These are phyloP conservation scores for Ryuthela nishihirai DNA, from an alignment of 2,888 invertebrate genomes.

Conservation along the genomic window DNA sequence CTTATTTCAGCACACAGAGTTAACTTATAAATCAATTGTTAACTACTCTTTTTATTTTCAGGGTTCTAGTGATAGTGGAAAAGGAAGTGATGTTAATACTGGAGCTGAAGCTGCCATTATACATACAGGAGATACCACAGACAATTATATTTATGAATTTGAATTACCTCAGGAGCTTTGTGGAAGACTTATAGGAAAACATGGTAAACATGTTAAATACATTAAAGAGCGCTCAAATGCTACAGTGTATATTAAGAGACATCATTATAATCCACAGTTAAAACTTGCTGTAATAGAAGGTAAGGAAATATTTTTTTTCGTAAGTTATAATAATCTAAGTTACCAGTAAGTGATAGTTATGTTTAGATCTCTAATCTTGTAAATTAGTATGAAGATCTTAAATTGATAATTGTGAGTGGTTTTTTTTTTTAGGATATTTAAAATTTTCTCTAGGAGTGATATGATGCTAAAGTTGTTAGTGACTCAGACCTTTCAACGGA, in stretches of 20 bases:
- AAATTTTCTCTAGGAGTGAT: too few species aligned
- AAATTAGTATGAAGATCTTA: too few species aligned
- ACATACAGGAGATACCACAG: neutral
- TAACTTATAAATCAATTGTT: neutral
- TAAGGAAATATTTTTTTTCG: too few species aligned
- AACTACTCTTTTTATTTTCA: slow-evolving; percentile 44
- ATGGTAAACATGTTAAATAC: slow-evolving; percentile 71
- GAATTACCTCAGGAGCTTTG: slow-evolving; percentile 60
- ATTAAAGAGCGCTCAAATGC: slow-evolving; percentile 73
- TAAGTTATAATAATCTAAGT: too few species aligned
- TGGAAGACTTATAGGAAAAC: slow-evolving; percentile 74
- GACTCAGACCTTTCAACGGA: too few species aligned
- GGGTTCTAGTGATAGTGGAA: slow-evolving; percentile 79
- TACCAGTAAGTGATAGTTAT: too few species aligned
- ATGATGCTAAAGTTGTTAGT: too few species aligned
- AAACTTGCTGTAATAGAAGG: slow-evolving; percentile 84
- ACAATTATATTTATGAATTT: slow-evolving; percentile 47
- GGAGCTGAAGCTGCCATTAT: neutral
- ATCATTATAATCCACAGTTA: slow-evolving; percentile 66
- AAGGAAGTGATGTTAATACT: slow-evolving; percentile 65
- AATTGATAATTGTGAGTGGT: too few species aligned
- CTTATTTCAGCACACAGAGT: too few species aligned
- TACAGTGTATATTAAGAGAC: slow-evolving; percentile 70
- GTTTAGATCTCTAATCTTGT: too few species aligned
- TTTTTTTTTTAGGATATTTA: too few species aligned